phyloP scores from a whole-genome alignment of 2,113 vertebrate genomes.

The Speoplatyrhinus poulsoni region DNA sequence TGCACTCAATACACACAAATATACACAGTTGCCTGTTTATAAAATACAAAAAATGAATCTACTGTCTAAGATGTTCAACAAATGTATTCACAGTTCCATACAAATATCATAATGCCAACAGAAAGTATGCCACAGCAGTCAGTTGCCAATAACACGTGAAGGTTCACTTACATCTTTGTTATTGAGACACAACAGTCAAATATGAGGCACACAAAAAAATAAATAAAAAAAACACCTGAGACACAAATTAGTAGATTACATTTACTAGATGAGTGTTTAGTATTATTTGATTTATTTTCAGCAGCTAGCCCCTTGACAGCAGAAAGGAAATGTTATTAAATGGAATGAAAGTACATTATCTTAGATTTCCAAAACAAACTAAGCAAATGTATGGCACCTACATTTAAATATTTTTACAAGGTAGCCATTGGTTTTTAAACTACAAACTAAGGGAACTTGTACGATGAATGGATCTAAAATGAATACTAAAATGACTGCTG shows the following conservation, averaged over 20 bases:
- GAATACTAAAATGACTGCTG: too few species aligned
- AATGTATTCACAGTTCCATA: neutral
- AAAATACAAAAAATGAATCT: too few species aligned
- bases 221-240: neutral
- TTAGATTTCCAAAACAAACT: neutral
- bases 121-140: neutral
- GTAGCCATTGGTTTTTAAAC: too few species aligned
- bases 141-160: constrained; percentile 5
- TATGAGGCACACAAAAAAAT: neutral
- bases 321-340: neutral
- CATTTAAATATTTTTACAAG: too few species aligned
- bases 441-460: too few species aligned
- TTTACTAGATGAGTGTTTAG: too few species aligned
- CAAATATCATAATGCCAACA: neutral
- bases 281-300: too few species aligned
- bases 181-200: neutral
- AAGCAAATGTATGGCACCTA: neutral
- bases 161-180: constrained; percentile 14
- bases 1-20: constrained; percentile 20
- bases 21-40: constrained; percentile 2
- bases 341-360: constrained; percentile 6
- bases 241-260: too few species aligned
- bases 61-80: neutral
- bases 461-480: too few species aligned
- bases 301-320: neutral